Evolutionary conservation across 2,113 vertebrate species (phyloP), one percentile per base, ranked within the genome.

Genomic region (Anser cygnoides): DNA sequence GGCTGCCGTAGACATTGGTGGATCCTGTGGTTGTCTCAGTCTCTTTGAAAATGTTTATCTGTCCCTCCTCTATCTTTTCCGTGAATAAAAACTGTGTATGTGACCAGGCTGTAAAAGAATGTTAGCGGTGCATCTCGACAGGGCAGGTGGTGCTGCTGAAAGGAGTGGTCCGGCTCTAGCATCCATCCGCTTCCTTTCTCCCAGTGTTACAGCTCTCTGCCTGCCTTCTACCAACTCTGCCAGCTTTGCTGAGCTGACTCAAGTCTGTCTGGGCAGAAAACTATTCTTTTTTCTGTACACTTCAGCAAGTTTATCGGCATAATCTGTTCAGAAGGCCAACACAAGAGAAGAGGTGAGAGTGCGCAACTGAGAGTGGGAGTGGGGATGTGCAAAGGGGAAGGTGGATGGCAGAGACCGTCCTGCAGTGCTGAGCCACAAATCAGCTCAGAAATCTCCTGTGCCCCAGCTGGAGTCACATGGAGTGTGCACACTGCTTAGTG

Each of bases 391-490:
- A 66, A 62, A 78, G 21, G n/a, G n/a, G 72, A 63, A 17, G 23
- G 65, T 92, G 87, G 46, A 28, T 65, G 77, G 76, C 33, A 72
- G 57, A 67, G 74, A 72, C 80, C 62, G 4, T 93, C 52, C 66
- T 71, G 76, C 70, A 91, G 57, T 50, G 37, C 35, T 9, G 85
- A 94, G 79, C 39, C 79, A 88, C 95, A 95, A 85, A 87, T 93
- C 74, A 91, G 12, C 61, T 43, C 43, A 5, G 68, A 57, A 92
- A 84, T 41, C 1, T 11, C 58, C 58, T 61, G 83, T 84, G 92
- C 49, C 52, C 35, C 73, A 78, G 86, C 75, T 93, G 88, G 55
- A 84, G 93, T 67, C 85, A 55, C 76, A 75, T 7, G 65, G 61
- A 59, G 75, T 2, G 63, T 71, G 79, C 75, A 71, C 1, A 0